Base-by-base conservation (phyloP, 1,140 invertebrate species). In the Dolichoris vasculosae region DNA sequence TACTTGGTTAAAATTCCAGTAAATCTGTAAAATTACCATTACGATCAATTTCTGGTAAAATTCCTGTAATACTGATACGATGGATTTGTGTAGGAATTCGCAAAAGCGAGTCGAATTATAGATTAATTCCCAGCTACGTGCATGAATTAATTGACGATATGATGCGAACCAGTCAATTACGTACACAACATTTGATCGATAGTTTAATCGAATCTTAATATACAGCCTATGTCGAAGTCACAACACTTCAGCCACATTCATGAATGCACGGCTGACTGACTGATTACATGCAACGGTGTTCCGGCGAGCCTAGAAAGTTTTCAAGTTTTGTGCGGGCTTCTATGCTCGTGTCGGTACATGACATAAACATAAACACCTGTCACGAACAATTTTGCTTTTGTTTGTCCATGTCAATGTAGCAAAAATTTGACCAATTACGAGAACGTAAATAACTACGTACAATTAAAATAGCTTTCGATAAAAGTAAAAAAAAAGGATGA, bases 91-190 rank as follows among this genome's bases (percentile, higher is more conserved):
- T 26, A 40, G 3, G 64, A 26, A 30, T 71, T 51, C 8, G 46
- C 64, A 69, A 51, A 71, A 30, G n/a, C 9, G 23, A 82, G 35
- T 32, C n/a, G 20, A 71, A 71, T 69, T n/a, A 51, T 13, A 43
- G 43, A 82, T 82, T 69, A 71, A 32, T 51, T 82, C 9, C 11
- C 11, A 67, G 30, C 17, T 3, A 48, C 26, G 63, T 51, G 46
- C 71, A 7, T 46, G 30, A 26, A 82, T 46, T 69, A 67, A 80
- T 80, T 80, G 78, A 26, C 78, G 38, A 46, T 67, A 46, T 7
- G 32, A 32, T 80, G 38, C 26, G 35, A 35, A 26, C 46, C 20
- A 63, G 32, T 51, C 51, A 11, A 63, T 63, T 79, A 43, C 32
- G 35, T 8, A 43, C 26, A 20, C 23, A 20, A 30, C 32, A 32